Evolutionary conservation across 2,113 vertebrate species (phyloP), one percentile per base, ranked within the genome.

Genomic region (Mus pahari): DNA sequence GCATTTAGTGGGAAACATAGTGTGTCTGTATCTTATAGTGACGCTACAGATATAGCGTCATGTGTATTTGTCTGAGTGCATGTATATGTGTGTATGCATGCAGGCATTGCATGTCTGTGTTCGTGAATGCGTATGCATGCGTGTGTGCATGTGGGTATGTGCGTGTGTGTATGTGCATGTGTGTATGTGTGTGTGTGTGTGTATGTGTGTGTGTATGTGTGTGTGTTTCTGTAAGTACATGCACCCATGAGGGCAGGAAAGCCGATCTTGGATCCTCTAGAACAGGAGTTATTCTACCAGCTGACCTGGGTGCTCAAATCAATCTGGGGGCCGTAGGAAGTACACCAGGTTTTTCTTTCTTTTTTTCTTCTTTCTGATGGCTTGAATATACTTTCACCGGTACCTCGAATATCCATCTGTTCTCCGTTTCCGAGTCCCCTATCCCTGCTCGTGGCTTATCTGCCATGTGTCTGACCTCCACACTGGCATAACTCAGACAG

Each of bases 1-100:
- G 73, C 22, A 71, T 91, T 93, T 83, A 94, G 17, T n/a, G 26
- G 33, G 62, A 86, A 94, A 60, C 26, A 73, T 87, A 91, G 62
- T n/a, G 53, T 81, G n/a, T 71, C 17, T n/a, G n/a, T n/a, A 20
- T 95, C n/a, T 48, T 83, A 9, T 70, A 75, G 79, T 50, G 73
- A 11, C 81, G 12, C 90, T 96, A 60, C 95, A 82, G 88, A 95
- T 50, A 71, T 62, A 79, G 50, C 92, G 20, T 22, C 84, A 24
- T 84, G 14, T 71, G 33, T 31, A 4, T 75, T 75, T 48, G 14
- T 48, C 48, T 77, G 28, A 16, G 7, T 77, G 28, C 6, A 28
- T 31, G 28, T 77, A 77, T 31, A 48, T 48, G 4, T 73, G 39
- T 77, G 11, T 48, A 24, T 71, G 39, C n/a, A n/a, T n/a, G n/a